Evolutionary conservation across 2,888 invertebrate species (phyloP), one percentile per base, ranked within the genome.

Genomic region (Podabrus alpinus): DNA sequence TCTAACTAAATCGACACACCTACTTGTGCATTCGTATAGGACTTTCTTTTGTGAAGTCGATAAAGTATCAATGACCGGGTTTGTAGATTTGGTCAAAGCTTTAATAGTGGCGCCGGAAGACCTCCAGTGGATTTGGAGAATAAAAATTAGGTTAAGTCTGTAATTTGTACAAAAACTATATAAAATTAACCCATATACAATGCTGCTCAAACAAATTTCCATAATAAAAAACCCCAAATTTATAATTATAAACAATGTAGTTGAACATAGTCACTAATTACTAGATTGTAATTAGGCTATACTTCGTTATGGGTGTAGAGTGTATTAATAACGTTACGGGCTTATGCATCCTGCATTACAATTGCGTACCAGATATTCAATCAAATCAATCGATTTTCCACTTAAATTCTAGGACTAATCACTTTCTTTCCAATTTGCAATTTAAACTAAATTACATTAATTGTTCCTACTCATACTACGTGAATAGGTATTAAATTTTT

Each of bases 241-340:
- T 64, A 64, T 64, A 64, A 19, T 17, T 64, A 64, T 21, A 19
- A 73, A 74, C 66, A 73, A 71, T 77, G 81, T 82, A 83, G 84
- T 83, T 82, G 82, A 82, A 81, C 75, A 77, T 81, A 81, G 82
- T 82, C 82, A 81, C 81, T 83, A 84, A 84, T 84, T 81, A 82
- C 79, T 82, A 81, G 82, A 82, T 82, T 83, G 82, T 83, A 82
- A 85, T 85, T 84, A 83, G 81, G 81, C 82, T 76, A 80, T 83
- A 85, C 82, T 81, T 80, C 82, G 84, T 85, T 84, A 84, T 81
- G 79, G 81, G 81, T 76, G 80, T 81, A 82, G 83, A 83, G 82
- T 82, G 80, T 83, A 82, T 84, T 84, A 84, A 85, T 84, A 81
- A 80, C 80, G 82, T 84, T 84, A 84, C 83, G 82, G 83, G 82